Base-by-base conservation (phyloP, 92 coral and sea anemone species). In the Meandrina meandrites region DNA sequence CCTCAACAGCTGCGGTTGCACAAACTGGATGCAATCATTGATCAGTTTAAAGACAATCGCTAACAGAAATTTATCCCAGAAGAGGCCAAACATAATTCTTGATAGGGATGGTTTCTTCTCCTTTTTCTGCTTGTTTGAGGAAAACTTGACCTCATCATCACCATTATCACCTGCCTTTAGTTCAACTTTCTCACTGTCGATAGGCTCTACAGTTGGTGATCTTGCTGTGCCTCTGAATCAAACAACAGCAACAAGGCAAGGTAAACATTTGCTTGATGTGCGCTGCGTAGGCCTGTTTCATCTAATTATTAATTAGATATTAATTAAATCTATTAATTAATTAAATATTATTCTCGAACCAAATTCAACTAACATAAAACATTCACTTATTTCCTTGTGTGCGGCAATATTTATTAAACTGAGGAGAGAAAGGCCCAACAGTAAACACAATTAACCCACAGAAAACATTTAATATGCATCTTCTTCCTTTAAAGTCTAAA, bases 1-100 rank as follows among this genome's bases (percentile, higher is more conserved):
- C 98, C 93, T 88, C 30, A 95, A 80, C 69, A 95, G 62, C 73
- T 91, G 91, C 8, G 98, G 98, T 68, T 93, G 96, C 74, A 92
- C 92, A 90, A 95, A 94, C 91, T 88, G 32, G 47, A 89, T 62
- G 47, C 83, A 79, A 73, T 95, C 98, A 86, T 93, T 89, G 7
- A 88, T 13, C 60, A 95, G 24, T 75, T 95, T 94, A 36, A 81
- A 71, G 54, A 90, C 27, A 37, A 88, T 36, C 58, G 93, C 94
- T 40, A 94, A 54, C 32, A 94, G 67, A 81, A 95, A 85, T 31
- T 81, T 86, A 64, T 86, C 84, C 84, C 92, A 87, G 47, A 79
- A 94, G 27, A 88, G 88, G 42, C 68, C 47, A 47, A 72, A 81
- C 81, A 95, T 74, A 28, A 89, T 89, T 80, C 86, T 92, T 18